phyloP scores from a whole-genome alignment of 2,888 invertebrate genomes.

The Volucella zonaria region DNA sequence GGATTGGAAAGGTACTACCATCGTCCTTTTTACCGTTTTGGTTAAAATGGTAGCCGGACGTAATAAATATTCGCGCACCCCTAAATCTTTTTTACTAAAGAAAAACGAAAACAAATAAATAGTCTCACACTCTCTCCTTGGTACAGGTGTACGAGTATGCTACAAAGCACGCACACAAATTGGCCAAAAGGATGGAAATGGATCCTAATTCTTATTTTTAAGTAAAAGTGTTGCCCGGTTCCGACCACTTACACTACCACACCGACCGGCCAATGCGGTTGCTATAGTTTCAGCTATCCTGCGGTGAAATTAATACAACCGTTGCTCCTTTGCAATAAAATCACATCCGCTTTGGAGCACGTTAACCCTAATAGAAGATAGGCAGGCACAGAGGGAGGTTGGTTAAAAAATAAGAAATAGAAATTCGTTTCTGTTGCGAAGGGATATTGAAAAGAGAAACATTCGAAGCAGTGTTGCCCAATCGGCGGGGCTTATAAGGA shows the following conservation, averaged over 20 bases:
- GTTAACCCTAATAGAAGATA: slow-evolving; percentile 32
- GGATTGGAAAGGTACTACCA: not conserved
- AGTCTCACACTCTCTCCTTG: not conserved
- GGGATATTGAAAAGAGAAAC: slow-evolving; percentile 12
- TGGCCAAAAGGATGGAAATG: slow-evolving; percentile 23
- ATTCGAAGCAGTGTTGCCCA: too few relatives aligned
- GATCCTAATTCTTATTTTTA: slow-evolving; percentile 47
- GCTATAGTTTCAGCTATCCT: not conserved
- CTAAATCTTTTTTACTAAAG: slow-evolving; percentile 25
- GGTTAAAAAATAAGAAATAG: not conserved
- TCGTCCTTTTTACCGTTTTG: slow-evolving; percentile 11
- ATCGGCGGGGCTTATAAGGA: too few relatives aligned
- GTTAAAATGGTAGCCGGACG: slow-evolving; percentile 31
- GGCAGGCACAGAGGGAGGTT: not conserved
- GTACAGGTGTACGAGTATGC: not conserved
- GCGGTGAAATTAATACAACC: slow-evolving; percentile 61
- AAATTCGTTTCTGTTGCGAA: slow-evolving; percentile 30
- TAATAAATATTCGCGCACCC: slow-evolving; percentile 52
- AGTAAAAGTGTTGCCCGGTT: slow-evolving; percentile 39
- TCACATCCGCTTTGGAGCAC: slow-evolving; percentile 45
- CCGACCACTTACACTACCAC: not conserved
- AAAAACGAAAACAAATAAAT: not conserved
- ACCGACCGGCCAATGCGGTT: too few relatives aligned
- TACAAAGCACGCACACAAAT: slow-evolving; percentile 39
- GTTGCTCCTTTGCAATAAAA: slow-evolving; percentile 58